Base-by-base conservation (phyloP, 2,797 vertebrate species). In the Urocyon cinereoargenteus region DNA sequence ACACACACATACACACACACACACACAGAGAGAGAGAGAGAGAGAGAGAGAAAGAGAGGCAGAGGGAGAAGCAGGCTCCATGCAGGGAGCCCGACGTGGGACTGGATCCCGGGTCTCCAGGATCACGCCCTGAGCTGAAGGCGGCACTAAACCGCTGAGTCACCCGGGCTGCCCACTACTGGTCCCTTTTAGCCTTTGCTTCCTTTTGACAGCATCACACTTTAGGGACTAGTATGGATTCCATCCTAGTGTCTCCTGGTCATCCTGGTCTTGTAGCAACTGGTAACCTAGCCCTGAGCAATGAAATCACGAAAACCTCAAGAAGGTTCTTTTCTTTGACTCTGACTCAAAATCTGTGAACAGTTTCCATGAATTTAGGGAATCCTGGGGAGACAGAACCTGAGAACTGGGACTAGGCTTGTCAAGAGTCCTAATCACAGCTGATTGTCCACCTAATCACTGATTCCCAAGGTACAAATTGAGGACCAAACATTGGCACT, bases 311-410 rank as follows among this genome's bases (percentile, higher is more conserved):
- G 64, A 77, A 81, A 36, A 21, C 13, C 22, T 93, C 40, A 78
- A 95, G 73, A 68, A 34, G 15, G 3, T 77, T 88, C 7, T 24
- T 88, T 75, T 59, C 26, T 90, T 72, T 62, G 62, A 84, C 22
- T 70, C 94, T 68, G 21, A 26, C 45, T 91, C 92, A 22, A 83
- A 55, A n/a, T 83, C 45, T 91, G 31, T 79, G 57, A 82, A 85
- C 36, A 21, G 11, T 83, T 72, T 87, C 22, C 15, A 22, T 26
- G 45, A 92, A 91, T 8, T 57, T 73, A 77, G 68, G 53, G 66
- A 87, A 81, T 59, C 78, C 21, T 34, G 34, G 51, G 61, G 62
- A 16, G 8, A 49, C 31, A 77, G 75, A 86, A 84, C 36, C 19
- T n/a, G 62, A n/a, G 64, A 61, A 79, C 86, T 95, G 61, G 40